Conservation (phyloP, 2,113 vertebrate genomes). For the Polypterus senegalus region DNA sequence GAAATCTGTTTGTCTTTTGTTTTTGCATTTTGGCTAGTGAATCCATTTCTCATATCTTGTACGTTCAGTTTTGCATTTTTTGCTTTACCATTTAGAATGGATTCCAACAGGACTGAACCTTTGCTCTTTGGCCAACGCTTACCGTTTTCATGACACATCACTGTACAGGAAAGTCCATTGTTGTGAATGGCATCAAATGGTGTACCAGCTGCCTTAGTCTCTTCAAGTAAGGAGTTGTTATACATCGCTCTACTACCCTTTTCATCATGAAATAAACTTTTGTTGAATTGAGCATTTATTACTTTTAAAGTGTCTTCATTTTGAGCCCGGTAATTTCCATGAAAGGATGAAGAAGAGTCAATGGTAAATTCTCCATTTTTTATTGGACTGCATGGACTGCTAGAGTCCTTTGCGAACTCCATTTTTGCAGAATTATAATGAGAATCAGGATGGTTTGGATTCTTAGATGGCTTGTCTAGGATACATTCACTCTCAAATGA, state of each 20-base stretch:
- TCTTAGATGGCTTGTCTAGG: conserved; percentile 20
- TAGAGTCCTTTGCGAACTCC: conserved; percentile 22
- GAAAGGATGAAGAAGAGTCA: conserved; percentile 23
- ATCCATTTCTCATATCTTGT: conserved; percentile 30
- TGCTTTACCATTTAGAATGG: conserved; percentile 18
- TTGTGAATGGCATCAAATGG: conserved; percentile 14
- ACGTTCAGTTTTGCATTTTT: conserved; percentile 21
- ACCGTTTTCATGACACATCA: conserved; percentile 13
- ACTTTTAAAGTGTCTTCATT: conserved; percentile 72
- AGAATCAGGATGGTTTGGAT: conserved; percentile 16
- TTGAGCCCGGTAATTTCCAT: conserved; percentile 29
- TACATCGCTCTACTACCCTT: conserved; percentile 34
- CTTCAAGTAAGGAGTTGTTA: conserved; percentile 13
- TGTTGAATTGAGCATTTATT: conserved; percentile 87
- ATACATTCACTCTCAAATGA: conserved; percentile 32
- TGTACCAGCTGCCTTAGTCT: conserved; percentile 27
- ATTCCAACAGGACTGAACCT: conserved; percentile 22
- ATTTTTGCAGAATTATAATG: conserved; percentile 17
- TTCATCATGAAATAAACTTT: conserved; percentile 77
- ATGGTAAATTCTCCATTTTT: conserved; percentile 23
- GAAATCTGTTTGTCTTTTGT: conserved; percentile 47
- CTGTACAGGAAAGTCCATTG: conserved; percentile 10
- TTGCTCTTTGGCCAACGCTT: conserved; percentile 18
- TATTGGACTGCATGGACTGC: conserved; percentile 2
- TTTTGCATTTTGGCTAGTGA: neutral